Evolutionary conservation across 1,140 invertebrate species (phyloP).

Genomic region (Drosophila repletoides): DNA sequence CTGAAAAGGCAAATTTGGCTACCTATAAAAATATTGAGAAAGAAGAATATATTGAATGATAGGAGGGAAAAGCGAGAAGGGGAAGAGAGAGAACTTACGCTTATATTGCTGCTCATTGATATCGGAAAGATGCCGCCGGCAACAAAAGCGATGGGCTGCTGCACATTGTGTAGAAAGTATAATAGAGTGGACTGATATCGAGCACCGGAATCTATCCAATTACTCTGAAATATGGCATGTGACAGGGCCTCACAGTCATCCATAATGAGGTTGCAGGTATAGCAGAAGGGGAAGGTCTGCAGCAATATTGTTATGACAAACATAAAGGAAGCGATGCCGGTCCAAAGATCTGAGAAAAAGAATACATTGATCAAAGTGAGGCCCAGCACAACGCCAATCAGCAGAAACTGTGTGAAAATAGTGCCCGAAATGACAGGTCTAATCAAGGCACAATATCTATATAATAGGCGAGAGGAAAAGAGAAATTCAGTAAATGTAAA

Average conservation of each 20-base stretch:
- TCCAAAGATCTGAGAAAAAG: conserved; percentile 62
- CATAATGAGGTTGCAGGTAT: conserved; percentile 64
- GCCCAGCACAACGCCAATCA: conserved; percentile 55
- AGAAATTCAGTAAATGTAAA: background rate
- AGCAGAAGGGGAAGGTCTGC: conserved; percentile 66
- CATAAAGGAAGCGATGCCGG: conserved; percentile 56
- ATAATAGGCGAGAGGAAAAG: background rate
- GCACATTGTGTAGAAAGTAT: conserved; percentile 66
- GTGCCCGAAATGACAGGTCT: conserved; percentile 63
- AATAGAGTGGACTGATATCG: conserved; percentile 58
- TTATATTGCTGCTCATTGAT: conserved; percentile 71
- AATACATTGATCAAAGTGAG: conserved; percentile 63
- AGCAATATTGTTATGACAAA: conserved; percentile 57
- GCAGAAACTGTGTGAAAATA: conserved; percentile 60
- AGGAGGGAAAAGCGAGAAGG: background rate
- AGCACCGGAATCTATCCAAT: conserved; percentile 50
- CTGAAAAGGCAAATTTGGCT: conserved; percentile 66
- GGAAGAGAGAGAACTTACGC: conserved; percentile 37
- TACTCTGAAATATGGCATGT: conserved; percentile 61
- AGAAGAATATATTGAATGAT: background rate
- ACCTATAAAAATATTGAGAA: conserved; percentile 30
- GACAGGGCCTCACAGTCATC: conserved; percentile 55
- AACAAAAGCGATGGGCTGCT: conserved; percentile 61
- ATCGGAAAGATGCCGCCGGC: conserved; percentile 67
- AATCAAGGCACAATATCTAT: conserved; percentile 48